Evolutionary conservation across 2,113 vertebrate genomes (phyloP).

Genomic region (Albula glossodonta): DNA sequence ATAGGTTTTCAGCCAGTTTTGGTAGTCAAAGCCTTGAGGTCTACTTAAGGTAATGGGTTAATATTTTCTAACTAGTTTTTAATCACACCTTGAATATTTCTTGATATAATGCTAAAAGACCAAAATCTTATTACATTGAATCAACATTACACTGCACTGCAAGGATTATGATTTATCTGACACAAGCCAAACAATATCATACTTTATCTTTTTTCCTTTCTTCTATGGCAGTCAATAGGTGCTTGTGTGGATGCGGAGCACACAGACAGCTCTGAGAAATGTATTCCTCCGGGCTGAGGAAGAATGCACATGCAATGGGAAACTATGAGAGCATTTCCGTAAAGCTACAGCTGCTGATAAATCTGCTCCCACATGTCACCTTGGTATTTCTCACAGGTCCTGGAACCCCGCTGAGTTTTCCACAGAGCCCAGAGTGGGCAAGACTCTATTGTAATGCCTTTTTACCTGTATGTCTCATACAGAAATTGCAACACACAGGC

Average conservation of each 20-base stretch:
- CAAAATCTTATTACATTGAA: neutral
- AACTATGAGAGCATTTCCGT: constrained; percentile 41
- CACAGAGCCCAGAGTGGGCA: neutral
- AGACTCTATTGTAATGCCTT: neutral
- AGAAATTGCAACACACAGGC: neutral
- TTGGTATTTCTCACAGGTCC: neutral
- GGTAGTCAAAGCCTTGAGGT: neutral
- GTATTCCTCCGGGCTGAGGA: constrained; percentile 50
- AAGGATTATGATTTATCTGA: neutral
- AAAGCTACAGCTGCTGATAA: constrained; percentile 52
- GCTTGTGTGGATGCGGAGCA: constrained; percentile 51
- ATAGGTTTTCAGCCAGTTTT: neutral
- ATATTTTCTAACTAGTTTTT: neutral
- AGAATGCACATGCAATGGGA: constrained; percentile 50
- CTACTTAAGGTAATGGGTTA: neutral
- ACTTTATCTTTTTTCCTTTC: neutral
- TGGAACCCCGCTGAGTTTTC: neutral
- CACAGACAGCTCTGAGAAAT: constrained; percentile 46
- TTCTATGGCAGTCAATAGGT: constrained; percentile 35
- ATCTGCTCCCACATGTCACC: constrained; percentile 49
- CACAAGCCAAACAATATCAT: neutral
- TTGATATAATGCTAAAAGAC: no score
- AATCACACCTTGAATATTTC: neutral
- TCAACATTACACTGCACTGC: neutral
- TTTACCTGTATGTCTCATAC: neutral